These are phyloP conservation scores for Ophion obscuratus DNA, from an alignment of 2,888 invertebrate genomes.

Conservation along the genomic window DNA sequence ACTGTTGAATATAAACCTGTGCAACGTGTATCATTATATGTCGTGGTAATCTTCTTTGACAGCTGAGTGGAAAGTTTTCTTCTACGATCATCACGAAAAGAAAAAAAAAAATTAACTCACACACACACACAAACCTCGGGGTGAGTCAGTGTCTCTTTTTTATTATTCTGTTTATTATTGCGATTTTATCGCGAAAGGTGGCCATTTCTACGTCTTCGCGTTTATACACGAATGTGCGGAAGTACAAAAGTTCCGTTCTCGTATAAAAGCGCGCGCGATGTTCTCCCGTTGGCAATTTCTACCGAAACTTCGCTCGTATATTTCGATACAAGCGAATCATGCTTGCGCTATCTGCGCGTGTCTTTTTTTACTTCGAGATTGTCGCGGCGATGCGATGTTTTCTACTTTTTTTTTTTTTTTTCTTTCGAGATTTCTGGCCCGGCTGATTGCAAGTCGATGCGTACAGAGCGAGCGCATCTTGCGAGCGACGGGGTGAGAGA, in stretches of 20 bases:
- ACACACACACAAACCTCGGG: neutral
- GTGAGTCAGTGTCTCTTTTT: constrained; percentile 46
- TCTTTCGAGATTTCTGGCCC: neutral
- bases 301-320: no score
- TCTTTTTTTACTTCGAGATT: neutral
- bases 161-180: neutral
- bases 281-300: neutral
- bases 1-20: constrained; percentile 27
- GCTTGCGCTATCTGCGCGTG: no score
- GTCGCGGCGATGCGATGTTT: no score
- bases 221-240: neutral
- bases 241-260: neutral
- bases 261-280: neutral
- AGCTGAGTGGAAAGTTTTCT: constrained; percentile 64
- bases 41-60: constrained; percentile 58
- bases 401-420: neutral
- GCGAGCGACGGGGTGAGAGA: neutral
- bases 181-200: neutral
- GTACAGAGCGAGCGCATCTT: neutral
- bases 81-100: constrained; percentile 29
- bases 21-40: constrained; percentile 38
- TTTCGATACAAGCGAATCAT: no score
- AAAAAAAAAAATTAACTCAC: neutral
- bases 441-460: constrained; percentile 1
- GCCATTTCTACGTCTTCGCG: neutral